Evolutionary conservation across 2,797 vertebrate species (phyloP), one percentile per base, ranked within the genome.

Genomic region (Discoglossus pictus): DNA sequence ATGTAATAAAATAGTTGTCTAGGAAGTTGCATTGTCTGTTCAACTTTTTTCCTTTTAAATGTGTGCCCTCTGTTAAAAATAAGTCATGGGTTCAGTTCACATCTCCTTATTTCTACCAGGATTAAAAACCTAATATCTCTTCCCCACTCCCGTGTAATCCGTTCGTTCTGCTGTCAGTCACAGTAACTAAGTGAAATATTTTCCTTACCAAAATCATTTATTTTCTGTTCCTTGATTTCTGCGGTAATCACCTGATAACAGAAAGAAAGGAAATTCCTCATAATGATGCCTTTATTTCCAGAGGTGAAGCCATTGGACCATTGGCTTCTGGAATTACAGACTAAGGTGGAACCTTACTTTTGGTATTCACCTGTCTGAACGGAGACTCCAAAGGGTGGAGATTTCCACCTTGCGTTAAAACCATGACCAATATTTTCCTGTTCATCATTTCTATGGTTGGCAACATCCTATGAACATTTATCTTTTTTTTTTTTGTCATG

Each of bases 141-240:
- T n/a, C n/a, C n/a, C n/a, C 27, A 31, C 27, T 31, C 9, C 27
- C 9, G 27, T 31, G 27, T 9, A 31, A 31, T 4, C 27, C 27
- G 16, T 44, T 44, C 13, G 42, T 44, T 44, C 42, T 44, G 15
- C 42, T 44, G 42, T 44, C 42, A 17, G 6, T 44, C 15, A 44
- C 42, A 17, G 17, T 44, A 44, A 44, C 17, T 44, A 44, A 13
- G 20, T 17, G 5, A 44, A 8, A 44, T 8, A 5, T 20, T 44
- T 44, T 18, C 11, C 16, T 44, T 44, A 15, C 13, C n/a, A n/a
- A n/a, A n/a, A n/a, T 16, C 5, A 4, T 11, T 18, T 43, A 17
- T 18, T 18, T 44, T 44, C 16, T 44, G 7, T 17, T 18, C 5
- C 20, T 44, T 2, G 16, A 7, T 18, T 17, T 8, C 2, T 11